phyloP scores from a whole-genome alignment of 2,113 vertebrate genomes.

The Pelecanoides urinatrix region DNA sequence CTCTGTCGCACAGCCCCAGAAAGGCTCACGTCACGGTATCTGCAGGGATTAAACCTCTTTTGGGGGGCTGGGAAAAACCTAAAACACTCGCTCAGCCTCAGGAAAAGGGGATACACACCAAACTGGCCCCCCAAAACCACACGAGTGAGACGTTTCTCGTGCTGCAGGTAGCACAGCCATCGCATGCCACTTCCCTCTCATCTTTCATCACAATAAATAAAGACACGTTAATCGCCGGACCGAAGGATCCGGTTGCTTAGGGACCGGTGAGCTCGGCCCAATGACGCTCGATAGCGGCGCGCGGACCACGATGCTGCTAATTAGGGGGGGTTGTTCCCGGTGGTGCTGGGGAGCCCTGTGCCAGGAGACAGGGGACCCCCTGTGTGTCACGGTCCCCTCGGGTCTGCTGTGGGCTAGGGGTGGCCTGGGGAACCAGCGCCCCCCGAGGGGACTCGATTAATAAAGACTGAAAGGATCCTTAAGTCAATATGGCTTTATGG shows the following conservation, averaged over 20 bases:
- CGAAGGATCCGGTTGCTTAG: not conserved
- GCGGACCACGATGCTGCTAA: accelerated
- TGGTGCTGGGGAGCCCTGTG: accelerated
- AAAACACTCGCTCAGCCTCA: not conserved
- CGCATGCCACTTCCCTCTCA: accelerated
- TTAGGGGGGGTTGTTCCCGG: not conserved
- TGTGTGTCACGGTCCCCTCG: accelerated
- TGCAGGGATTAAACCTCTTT: not conserved
- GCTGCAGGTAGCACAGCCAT: not conserved
- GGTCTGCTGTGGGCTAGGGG: accelerated
- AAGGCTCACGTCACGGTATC: not conserved
- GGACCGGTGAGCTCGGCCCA: accelerated
- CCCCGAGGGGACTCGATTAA: not conserved
- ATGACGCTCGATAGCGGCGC: accelerated
- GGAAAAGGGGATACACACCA: not conserved
- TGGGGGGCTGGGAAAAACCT: too few relatives aligned
- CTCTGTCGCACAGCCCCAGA: not conserved
- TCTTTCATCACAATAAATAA: not conserved
- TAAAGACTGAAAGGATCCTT: not conserved
- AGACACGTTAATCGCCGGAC: not conserved
- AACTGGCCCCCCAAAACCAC: not conserved
- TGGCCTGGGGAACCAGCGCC: accelerated
- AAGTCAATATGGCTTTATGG: not conserved
- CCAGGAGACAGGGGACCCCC: not conserved
- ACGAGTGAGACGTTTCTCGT: not conserved